phyloP scores from a whole-genome alignment of 1,140 invertebrate species.

The Halictus rubicundus region DNA sequence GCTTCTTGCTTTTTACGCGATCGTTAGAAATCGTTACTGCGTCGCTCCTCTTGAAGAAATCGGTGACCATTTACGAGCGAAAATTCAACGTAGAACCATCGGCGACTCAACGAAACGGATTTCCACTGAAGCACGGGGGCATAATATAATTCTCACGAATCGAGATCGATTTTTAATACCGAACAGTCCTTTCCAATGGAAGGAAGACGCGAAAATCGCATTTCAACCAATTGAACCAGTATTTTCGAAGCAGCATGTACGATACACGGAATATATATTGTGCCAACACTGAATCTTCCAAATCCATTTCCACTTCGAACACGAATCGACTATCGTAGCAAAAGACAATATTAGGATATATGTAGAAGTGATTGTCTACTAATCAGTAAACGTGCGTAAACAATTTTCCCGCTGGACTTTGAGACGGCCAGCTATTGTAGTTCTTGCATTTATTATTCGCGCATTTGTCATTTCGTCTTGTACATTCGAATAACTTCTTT shows the following conservation, averaged over 20 bases:
- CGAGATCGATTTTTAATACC: background rate
- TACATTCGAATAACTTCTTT: background rate
- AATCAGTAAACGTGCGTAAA: background rate
- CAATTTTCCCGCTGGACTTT: background rate
- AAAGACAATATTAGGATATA: conserved; percentile 28
- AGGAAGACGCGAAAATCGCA: background rate
- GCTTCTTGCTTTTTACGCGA: background rate
- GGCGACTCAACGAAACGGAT: background rate
- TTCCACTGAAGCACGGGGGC: conserved; percentile 4
- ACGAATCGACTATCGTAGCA: conserved; percentile 17
- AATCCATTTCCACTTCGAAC: conserved; percentile 44
- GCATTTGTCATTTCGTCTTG: background rate
- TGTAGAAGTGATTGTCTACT: conserved; percentile 14
- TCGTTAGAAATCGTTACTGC: background rate
- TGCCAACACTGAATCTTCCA: conserved; percentile 62
- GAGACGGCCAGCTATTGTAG: background rate
- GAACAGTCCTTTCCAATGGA: background rate
- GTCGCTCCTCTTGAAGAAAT: background rate
- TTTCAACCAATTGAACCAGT: background rate
- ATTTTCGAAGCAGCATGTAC: conserved; percentile 3
- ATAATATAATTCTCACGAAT: conserved; percentile 30
- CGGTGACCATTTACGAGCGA: no score
- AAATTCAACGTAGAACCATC: no score
- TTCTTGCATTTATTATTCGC: no score
- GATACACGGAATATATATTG: conserved; percentile 42